Percentiles rank a stretch among this genome's conserved stretches.
These are phyloP conservation scores for Lycaon pictus DNA, from an alignment of 2,113 vertebrate species.

Conservation along the genomic window DNA sequence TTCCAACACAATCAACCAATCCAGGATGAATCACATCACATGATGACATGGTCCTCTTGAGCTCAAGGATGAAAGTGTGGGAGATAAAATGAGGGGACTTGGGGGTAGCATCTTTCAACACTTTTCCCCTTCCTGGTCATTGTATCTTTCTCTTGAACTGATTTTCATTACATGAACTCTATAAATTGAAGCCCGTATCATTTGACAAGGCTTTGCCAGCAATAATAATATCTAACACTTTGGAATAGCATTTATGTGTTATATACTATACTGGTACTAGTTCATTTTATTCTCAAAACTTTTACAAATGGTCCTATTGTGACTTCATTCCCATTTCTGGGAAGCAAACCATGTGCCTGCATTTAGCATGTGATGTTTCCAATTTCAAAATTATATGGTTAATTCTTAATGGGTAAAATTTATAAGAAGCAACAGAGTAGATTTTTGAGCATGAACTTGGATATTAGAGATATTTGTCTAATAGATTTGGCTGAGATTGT, in stretches of 20 bases:
- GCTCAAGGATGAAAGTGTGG: not conserved
- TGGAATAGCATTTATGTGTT: not conserved
- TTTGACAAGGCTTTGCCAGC: not conserved
- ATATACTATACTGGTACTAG: not conserved
- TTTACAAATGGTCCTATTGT: not conserved
- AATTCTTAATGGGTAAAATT: not conserved
- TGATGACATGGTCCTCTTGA: not conserved
- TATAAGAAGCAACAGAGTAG: not conserved
- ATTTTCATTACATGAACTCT: not conserved
- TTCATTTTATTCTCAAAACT: slow-evolving; percentile 27
- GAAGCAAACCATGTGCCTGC: not conserved
- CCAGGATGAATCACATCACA: not conserved
- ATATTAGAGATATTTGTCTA: not conserved
- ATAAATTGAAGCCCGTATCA: not conserved
- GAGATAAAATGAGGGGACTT: not conserved
- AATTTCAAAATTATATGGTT: not conserved
- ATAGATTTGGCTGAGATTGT: too few relatives aligned
- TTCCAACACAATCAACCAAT: not conserved
- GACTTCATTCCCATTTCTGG: not conserved
- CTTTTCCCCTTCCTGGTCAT: not conserved
- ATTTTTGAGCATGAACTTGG: not conserved
- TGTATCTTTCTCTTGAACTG: not conserved
- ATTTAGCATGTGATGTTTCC: not conserved
- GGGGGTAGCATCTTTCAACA: not conserved
- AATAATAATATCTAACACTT: not conserved